These are phyloP conservation scores for Macrobrachium rosenbergii DNA, from an alignment of 1,140 invertebrate species.

Conservation along the genomic window DNA sequence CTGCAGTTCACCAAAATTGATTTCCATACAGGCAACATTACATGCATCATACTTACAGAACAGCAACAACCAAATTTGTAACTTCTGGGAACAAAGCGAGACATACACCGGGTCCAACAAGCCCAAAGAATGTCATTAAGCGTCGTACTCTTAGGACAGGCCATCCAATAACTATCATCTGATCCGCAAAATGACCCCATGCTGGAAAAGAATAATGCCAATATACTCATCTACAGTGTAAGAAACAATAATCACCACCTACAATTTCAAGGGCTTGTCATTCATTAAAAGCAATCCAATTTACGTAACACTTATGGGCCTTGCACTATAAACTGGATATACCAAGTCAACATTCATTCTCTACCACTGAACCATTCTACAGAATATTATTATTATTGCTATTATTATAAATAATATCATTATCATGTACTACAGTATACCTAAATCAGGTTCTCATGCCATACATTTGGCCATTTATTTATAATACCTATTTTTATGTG, in stretches of 20 bases:
- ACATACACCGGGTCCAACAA: conserved; percentile 83
- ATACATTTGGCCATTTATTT: too few relatives aligned
- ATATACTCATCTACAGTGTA: background rate
- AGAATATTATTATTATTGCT: too few relatives aligned
- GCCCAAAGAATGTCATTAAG: conserved; percentile 82
- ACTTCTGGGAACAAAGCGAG: conserved; percentile 82
- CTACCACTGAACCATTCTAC: too few relatives aligned
- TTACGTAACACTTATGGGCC: too few relatives aligned
- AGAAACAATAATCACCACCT: background rate
- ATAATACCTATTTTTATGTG: too few relatives aligned
- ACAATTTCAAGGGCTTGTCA: too few relatives aligned
- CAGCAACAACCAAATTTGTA: conserved; percentile 79
- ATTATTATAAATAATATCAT: too few relatives aligned
- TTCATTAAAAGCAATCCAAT: too few relatives aligned
- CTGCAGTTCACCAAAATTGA: background rate
- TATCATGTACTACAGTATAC: too few relatives aligned
- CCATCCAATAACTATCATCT: conserved; percentile 78
- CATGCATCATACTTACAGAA: conserved; percentile 75
- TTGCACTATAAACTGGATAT: too few relatives aligned
- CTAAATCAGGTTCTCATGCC: too few relatives aligned
- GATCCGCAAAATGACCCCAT: conserved; percentile 82
- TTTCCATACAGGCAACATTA: background rate
- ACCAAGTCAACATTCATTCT: too few relatives aligned
- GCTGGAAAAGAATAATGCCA: conserved; percentile 70
- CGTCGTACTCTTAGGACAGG: conserved; percentile 80